phyloP scores from a whole-genome alignment of 2,797 vertebrate genomes.

The Thamnophis elegans region DNA sequence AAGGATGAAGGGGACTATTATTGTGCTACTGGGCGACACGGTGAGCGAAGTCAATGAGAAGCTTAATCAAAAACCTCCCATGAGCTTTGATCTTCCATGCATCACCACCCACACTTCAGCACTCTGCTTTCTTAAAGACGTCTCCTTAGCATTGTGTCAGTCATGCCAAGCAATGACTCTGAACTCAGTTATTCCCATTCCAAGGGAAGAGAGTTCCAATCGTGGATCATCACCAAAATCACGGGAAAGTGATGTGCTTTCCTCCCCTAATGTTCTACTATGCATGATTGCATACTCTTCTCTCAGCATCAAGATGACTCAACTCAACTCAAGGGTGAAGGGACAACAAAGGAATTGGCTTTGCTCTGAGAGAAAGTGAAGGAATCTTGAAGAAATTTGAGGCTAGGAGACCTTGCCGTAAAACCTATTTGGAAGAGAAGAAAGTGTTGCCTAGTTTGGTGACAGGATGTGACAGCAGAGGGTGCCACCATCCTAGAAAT shows the following conservation, averaged over 20 bases:
- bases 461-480: neutral
- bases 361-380: neutral
- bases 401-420: neutral
- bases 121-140: too few species aligned
- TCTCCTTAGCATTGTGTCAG: too few species aligned
- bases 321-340: neutral
- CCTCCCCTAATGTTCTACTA: neutral
- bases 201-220: too few species aligned
- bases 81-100: too few species aligned
- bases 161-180: too few species aligned
- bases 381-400: neutral
- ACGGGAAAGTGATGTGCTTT: too few species aligned
- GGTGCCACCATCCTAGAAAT: neutral
- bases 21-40: neutral
- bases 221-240: too few species aligned
- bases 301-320: neutral
- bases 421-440: neutral
- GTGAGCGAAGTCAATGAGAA: neutral
- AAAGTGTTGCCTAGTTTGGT: neutral
- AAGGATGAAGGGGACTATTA: conserved; percentile 20
- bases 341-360: fast-evolving
- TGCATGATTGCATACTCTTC: neutral
- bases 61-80: neutral
- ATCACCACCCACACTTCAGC: too few species aligned
- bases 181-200: too few species aligned